Evolutionary conservation across 2,888 invertebrate species (phyloP).

Genomic region (Campaea margaritaria): DNA sequence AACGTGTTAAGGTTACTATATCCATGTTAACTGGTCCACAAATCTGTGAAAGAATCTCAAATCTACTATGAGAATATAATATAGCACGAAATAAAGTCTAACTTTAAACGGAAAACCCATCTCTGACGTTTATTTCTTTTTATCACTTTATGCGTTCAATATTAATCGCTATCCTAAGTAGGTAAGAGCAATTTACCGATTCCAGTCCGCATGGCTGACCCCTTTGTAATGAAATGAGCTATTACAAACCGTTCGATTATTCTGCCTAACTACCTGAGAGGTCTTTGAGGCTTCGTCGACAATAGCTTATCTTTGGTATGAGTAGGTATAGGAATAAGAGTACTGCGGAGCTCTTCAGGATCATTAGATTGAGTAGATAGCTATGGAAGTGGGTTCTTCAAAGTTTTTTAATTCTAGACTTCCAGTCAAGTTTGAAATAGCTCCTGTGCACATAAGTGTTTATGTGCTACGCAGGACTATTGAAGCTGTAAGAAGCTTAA

Average conservation of each 20-base stretch:
- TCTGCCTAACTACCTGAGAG: conserved; percentile 42
- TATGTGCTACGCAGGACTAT: too few relatives aligned
- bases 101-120: conserved; percentile 27
- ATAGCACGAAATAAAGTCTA: not conserved
- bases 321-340: conserved; percentile 1
- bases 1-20: too few relatives aligned
- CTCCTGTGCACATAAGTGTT: too few relatives aligned
- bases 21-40: too few relatives aligned
- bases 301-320: conserved; percentile 13
- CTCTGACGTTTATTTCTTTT: conserved; percentile 22
- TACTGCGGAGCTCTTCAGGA: too few relatives aligned
- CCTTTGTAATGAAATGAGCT: conserved; percentile 77
- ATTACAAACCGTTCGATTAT: conserved; percentile 72
- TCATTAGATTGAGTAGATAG: too few relatives aligned
- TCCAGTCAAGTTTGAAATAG: too few relatives aligned
- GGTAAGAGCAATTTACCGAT: conserved; percentile 72
- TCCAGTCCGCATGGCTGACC: conserved; percentile 66
- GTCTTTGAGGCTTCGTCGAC: conserved; percentile 34
- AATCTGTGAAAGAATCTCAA: too few relatives aligned
- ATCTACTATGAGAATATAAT: not conserved
- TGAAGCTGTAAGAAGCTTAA: too few relatives aligned
- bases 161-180: conserved; percentile 62
- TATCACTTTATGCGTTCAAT: conserved; percentile 45
- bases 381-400: not conserved
- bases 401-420: not conserved